Evolutionary conservation across 2,797 vertebrate species (phyloP).

Genomic region (Eurystomus glaucurus): DNA sequence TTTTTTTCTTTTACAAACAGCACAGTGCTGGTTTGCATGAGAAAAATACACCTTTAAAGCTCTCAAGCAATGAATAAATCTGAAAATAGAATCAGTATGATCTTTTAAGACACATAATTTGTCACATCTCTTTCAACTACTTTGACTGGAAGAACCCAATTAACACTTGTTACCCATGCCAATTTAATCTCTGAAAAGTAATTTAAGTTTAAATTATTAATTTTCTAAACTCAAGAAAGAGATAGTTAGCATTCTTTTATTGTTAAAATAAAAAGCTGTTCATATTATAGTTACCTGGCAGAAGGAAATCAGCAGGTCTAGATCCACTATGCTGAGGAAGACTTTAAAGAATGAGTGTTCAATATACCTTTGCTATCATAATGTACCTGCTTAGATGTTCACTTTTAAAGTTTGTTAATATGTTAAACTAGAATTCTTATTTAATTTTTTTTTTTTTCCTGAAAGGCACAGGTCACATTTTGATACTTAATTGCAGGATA

Average conservation of each 20-base stretch:
- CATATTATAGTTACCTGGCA: background rate
- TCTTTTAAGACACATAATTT: background rate
- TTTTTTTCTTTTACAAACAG: background rate
- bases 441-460: background rate
- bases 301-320: background rate
- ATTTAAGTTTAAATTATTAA: background rate
- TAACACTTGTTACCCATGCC: background rate
- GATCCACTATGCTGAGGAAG: background rate
- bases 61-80: background rate
- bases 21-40: background rate
- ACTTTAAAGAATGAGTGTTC: background rate
- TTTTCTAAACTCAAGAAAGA: background rate
- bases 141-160: background rate
- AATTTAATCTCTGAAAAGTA: background rate
- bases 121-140: background rate
- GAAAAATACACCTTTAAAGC: background rate
- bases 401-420: background rate
- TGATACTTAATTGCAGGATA: background rate
- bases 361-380: background rate
- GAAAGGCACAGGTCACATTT: background rate
- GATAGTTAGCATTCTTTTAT: too few species aligned
- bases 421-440: background rate
- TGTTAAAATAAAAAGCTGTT: background rate
- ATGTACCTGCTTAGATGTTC: background rate
- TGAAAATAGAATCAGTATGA: background rate